These are phyloP conservation scores for Schizopygopsis malacanthus DNA, from an alignment of 2,797 vertebrate genomes.

Conservation along the genomic window DNA sequence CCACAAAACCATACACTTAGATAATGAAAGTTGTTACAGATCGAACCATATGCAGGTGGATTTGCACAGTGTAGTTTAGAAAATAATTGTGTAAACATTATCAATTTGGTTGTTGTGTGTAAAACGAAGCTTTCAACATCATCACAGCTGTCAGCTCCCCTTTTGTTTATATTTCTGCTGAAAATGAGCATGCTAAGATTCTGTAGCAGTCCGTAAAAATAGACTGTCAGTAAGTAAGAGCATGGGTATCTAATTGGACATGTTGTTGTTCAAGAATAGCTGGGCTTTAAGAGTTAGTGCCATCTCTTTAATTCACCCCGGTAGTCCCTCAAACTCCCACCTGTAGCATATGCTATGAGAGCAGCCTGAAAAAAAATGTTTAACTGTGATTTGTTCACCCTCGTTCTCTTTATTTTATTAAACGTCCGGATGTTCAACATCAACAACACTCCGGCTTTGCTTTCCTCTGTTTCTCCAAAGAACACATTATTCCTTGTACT, in stretches of 20 bases:
- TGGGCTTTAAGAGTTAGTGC: constrained; percentile 49
- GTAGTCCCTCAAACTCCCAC: constrained; percentile 53
- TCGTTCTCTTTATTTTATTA: constrained; percentile 41
- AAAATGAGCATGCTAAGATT: constrained; percentile 48
- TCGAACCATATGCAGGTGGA: constrained; percentile 61
- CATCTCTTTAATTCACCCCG: constrained; percentile 55
- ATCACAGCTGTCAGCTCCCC: constrained; percentile 54
- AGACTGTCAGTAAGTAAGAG: constrained; percentile 62
- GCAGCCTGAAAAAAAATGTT: constrained; percentile 28
- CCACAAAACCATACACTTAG: constrained; percentile 55
- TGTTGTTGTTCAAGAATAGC: constrained; percentile 57
- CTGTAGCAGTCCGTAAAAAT: constrained; percentile 55
- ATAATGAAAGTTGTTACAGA: constrained; percentile 61
- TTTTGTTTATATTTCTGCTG: constrained; percentile 25
- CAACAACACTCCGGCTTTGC: constrained; percentile 57
- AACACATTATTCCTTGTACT: constrained; percentile 73
- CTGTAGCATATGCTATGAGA: constrained; percentile 56
- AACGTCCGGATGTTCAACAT: constrained; percentile 55
- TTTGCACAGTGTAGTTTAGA: constrained; percentile 41
- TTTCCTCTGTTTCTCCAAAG: constrained; percentile 67
- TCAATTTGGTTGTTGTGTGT: constrained; percentile 32
- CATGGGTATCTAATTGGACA: constrained; percentile 58
- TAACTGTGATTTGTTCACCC: background rate
- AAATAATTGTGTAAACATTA: constrained; percentile 10
- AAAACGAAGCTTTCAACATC: constrained; percentile 52